These are phyloP conservation scores for Drosophila sechellia DNA, from an alignment of 1,140 invertebrate genomes.

Conservation along the genomic window DNA sequence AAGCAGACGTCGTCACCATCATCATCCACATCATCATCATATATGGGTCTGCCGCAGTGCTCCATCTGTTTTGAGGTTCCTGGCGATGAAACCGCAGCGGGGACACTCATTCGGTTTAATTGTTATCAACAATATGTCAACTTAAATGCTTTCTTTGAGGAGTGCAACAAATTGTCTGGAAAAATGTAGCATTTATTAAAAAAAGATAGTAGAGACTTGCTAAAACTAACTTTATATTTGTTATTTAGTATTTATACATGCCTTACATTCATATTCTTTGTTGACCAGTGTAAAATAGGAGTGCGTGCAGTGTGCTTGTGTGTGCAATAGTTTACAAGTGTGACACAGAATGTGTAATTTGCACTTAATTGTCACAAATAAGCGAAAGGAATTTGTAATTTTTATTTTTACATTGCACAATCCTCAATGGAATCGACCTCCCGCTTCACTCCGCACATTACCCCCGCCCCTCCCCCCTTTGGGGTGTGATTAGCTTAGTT, in stretches of 20 bases:
- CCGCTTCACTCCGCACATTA: not conserved
- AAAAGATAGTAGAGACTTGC: not conserved
- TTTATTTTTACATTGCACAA: constrained; percentile 33
- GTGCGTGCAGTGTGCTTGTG: not conserved
- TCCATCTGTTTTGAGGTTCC: constrained; percentile 35
- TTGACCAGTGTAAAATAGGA: constrained; percentile 1
- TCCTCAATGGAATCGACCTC: constrained; percentile 9
- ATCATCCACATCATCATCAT: constrained; percentile 15
- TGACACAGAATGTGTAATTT: constrained; percentile 61
- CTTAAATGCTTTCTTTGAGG: constrained; percentile 7
- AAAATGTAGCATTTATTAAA: not conserved
- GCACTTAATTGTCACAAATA: constrained; percentile 73
- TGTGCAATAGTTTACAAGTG: constrained; percentile 23
- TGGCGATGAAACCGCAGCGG: constrained; percentile 20
- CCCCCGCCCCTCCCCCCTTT: constrained; percentile 1
- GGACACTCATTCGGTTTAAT: constrained; percentile 70
- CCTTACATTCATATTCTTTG: not conserved
- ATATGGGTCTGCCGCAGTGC: constrained; percentile 29
- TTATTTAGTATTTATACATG: too few species aligned
- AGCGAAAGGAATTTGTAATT: constrained; percentile 60
- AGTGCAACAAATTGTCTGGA: not conserved
- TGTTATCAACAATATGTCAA: constrained; percentile 55
- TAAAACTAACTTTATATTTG: too few species aligned
- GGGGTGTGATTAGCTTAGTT: constrained; percentile 70
- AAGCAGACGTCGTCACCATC: constrained; percentile 52